Evolutionary conservation across 2,888 invertebrate species (phyloP).

Genomic region (Gnatocerus cornutus): DNA sequence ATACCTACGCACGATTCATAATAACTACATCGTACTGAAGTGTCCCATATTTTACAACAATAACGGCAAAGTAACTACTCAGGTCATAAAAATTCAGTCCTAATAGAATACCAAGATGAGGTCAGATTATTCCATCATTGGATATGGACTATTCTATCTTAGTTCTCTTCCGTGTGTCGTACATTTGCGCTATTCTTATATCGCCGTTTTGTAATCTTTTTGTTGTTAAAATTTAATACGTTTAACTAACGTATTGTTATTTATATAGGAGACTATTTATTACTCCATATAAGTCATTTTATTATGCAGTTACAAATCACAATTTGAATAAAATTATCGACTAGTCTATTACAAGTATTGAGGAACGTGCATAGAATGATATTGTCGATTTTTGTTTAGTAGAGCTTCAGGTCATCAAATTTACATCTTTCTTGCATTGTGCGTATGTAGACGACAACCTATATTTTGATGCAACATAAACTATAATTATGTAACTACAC

Average conservation of each 20-base stretch:
- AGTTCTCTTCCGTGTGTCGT: slow-evolving; percentile 8
- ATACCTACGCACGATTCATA: slow-evolving; percentile 1
- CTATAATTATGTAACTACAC: slow-evolving; percentile 24
- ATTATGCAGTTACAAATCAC: too few species aligned
- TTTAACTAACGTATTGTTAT: too few species aligned
- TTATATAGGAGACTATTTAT: too few species aligned
- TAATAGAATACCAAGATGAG: neutral
- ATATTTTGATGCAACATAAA: slow-evolving; percentile 29
- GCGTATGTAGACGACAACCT: neutral
- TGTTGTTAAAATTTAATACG: too few species aligned
- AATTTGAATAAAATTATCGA: too few species aligned
- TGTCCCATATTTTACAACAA: slow-evolving; percentile 1
- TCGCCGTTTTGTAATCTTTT: too few species aligned
- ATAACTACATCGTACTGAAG: slow-evolving; percentile 15
- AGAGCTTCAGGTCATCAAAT: neutral
- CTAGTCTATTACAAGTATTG: too few species aligned
- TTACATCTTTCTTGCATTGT: neutral
- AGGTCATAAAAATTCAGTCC: neutral
- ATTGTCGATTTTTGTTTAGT: too few species aligned
- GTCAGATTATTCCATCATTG: slow-evolving; percentile 5
- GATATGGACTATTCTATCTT: neutral
- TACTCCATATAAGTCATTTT: too few species aligned
- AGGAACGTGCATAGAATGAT: too few species aligned
- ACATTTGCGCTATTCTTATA: neutral
- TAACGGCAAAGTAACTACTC: slow-evolving; percentile 2